Evolutionary conservation across 2,797 vertebrate genomes (phyloP).

Genomic region (Pseudochaenichthys georgianus): DNA sequence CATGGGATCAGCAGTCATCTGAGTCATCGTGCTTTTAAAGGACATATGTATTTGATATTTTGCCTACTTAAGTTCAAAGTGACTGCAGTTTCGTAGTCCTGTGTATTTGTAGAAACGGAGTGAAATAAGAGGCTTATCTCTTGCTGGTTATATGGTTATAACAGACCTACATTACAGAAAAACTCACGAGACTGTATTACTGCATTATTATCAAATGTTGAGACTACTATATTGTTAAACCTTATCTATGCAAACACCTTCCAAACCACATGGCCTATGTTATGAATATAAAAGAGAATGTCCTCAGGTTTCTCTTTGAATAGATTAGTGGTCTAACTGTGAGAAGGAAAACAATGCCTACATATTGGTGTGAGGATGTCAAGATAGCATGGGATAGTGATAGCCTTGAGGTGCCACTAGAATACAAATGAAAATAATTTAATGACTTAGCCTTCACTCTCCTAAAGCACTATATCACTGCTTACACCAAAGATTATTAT

Average conservation of each 20-base stretch:
- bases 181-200: constrained; percentile 27
- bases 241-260: not conserved
- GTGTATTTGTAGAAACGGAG: constrained; percentile 41
- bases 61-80: constrained; percentile 53
- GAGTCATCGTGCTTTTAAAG: constrained; percentile 69
- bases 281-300: constrained; percentile 22
- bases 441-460: constrained; percentile 26
- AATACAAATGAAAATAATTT: constrained; percentile 40
- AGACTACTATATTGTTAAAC: constrained; percentile 19
- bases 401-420: constrained; percentile 19
- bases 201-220: constrained; percentile 5
- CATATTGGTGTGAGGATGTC: constrained; percentile 7
- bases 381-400: constrained; percentile 12
- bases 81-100: constrained; percentile 43
- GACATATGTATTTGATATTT: constrained; percentile 63
- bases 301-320: constrained; percentile 22
- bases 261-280: constrained; percentile 16
- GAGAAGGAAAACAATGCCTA: constrained; percentile 19
- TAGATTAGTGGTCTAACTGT: constrained; percentile 27
- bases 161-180: constrained; percentile 8
- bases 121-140: constrained; percentile 10
- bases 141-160: constrained; percentile 15
- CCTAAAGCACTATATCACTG: constrained; percentile 13
- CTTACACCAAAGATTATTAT: constrained; percentile 12
- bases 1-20: constrained; percentile 59